Evolutionary conservation across 2,888 invertebrate genomes (phyloP).

Genomic region (Nephrotoma appendiculata): DNA sequence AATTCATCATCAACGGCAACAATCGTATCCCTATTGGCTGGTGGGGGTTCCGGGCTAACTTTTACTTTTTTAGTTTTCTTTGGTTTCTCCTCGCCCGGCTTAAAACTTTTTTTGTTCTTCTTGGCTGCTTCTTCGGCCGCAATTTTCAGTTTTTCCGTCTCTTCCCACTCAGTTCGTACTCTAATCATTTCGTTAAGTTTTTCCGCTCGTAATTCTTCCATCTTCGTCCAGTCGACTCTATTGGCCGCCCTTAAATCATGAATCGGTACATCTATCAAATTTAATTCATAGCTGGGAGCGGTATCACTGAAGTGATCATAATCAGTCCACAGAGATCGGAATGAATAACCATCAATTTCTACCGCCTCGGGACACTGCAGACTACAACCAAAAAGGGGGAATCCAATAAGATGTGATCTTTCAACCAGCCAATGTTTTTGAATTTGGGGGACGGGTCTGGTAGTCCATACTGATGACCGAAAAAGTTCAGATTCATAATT

Average conservation of each 20-base stretch:
- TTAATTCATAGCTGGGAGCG: not conserved
- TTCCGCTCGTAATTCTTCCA: not conserved
- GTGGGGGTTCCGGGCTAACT: not conserved
- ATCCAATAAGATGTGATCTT: not conserved
- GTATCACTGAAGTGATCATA: not conserved
- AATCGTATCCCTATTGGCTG: not conserved
- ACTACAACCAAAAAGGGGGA: not conserved
- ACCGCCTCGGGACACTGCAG: not conserved
- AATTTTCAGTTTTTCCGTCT: not conserved
- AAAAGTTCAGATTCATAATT: not conserved
- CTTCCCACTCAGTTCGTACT: not conserved
- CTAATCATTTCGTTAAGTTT: not conserved
- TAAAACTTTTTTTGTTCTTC: not conserved
- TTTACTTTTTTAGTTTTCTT: not conserved
- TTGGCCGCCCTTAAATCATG: not conserved
- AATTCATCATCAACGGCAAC: not conserved
- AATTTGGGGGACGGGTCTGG: not conserved
- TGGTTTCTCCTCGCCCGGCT: not conserved
- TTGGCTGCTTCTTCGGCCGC: not conserved
- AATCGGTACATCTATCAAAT: not conserved
- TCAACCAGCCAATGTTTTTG: not conserved
- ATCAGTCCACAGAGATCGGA: not conserved
- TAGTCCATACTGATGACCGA: not conserved
- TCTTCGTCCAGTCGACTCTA: not conserved
- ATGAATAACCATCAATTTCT: not conserved